Percentiles rank a stretch among this genome's conserved stretches.
Conservation (phyloP, 2,113 vertebrate species). For the Salvator merianae region DNA sequence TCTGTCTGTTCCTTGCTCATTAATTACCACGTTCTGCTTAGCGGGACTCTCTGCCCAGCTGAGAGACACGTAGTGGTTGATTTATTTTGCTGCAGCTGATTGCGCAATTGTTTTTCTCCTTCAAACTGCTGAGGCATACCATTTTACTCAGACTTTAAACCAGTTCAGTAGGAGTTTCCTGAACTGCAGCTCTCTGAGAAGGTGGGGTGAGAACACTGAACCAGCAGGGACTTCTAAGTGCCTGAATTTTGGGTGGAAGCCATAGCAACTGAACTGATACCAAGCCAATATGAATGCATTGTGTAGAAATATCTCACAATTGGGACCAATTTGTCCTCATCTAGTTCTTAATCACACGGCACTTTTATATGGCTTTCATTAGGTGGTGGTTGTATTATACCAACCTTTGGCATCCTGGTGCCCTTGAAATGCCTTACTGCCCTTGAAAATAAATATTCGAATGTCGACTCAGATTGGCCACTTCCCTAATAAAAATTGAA, state of each 20-base stretch:
- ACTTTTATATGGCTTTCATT: neutral
- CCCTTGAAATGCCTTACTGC: no score
- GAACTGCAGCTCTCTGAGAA: no score
- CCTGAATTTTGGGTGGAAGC: neutral
- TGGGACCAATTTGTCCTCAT: neutral
- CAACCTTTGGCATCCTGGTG: neutral
- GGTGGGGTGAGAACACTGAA: neutral
- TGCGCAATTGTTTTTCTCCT: neutral
- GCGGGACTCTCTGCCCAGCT: neutral
- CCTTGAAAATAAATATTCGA: no score
- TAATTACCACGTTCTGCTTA: neutral
- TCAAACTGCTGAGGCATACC: neutral
- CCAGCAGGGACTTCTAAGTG: neutral
- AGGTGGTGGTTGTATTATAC: no score
- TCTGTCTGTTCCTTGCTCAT: neutral
- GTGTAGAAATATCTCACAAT: neutral
- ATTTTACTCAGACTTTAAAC: neutral
- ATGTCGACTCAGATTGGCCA: no score
- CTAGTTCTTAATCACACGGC: no score
- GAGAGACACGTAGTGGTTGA: slow-evolving; percentile 7
- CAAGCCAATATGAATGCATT: neutral
- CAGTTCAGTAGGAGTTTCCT: no score
- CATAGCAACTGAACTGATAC: neutral
- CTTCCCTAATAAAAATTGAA: no score
- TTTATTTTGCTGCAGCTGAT: slow-evolving; percentile 1